A percentile compares a stretch with the other conserved stretches of the same genome.
phyloP scores from a whole-genome alignment of 2,113 vertebrate genomes.

The Platysternon megacephalum region DNA sequence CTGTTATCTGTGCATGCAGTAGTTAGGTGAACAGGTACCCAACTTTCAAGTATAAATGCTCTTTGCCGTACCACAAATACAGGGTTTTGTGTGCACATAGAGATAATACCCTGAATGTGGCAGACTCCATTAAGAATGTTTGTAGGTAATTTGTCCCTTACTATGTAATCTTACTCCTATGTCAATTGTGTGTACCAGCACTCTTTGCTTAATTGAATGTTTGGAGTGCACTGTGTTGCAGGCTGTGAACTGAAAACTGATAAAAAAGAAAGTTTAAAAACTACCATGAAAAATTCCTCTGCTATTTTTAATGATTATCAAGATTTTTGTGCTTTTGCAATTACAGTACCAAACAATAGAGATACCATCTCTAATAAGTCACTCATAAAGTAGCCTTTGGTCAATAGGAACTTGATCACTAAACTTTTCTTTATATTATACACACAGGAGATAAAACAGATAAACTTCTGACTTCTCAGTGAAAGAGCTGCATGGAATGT shows the following conservation, averaged over 20 bases:
- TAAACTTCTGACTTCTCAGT: neutral
- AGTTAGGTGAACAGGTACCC: neutral
- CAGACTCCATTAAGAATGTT: neutral
- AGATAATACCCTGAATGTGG: neutral
- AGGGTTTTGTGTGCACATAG: neutral
- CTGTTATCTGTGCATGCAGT: neutral
- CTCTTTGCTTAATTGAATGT: neutral
- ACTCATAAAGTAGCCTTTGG: constrained; percentile 1
- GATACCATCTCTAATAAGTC: neutral
- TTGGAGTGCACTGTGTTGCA: neutral
- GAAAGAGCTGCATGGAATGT: neutral
- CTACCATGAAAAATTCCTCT: neutral
- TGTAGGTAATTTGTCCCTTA: neutral
- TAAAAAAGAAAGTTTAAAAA: neutral
- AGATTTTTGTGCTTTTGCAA: neutral
- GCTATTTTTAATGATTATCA: neutral
- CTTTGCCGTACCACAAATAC: neutral
- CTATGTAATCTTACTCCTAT: neutral
- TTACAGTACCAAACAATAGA: neutral
- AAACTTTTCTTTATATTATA: neutral
- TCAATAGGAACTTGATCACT: neutral
- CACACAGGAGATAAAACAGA: neutral
- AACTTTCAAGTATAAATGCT: neutral
- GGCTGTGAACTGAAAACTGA: neutral
- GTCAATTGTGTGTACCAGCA: neutral